These are phyloP conservation scores for Scopus umbretta DNA, from an alignment of 2,113 vertebrate genomes.

Conservation along the genomic window DNA sequence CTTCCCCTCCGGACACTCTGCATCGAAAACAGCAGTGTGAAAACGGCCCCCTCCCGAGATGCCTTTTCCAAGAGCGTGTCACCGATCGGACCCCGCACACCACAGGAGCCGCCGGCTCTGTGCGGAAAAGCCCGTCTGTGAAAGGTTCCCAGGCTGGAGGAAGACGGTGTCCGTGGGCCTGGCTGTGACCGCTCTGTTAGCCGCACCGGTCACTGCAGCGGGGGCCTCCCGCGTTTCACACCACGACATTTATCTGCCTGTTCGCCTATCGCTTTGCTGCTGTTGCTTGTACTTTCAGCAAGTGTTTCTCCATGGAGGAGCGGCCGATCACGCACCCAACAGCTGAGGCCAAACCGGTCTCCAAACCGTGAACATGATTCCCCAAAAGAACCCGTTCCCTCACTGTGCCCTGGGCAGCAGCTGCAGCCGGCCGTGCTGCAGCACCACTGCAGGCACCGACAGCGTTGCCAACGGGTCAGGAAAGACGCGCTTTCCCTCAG, in stretches of 20 bases:
- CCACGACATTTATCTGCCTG: fast-evolving
- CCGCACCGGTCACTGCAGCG: not conserved
- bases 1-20: slow-evolving; percentile 79
- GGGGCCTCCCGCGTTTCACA: not conserved
- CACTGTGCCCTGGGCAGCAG: not conserved
- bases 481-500: not conserved
- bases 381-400: not conserved
- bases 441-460: not conserved
- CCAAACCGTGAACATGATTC: fast-evolving
- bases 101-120: not conserved
- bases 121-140: not conserved
- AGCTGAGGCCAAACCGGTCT: not conserved
- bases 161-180: fast-evolving
- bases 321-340: no score
- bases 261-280: not conserved
- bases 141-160: not conserved
- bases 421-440: not conserved
- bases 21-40: not conserved
- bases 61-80: no score
- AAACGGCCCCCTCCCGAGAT: fast-evolving
- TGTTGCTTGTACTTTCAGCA: not conserved
- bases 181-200: not conserved
- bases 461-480: fast-evolving
- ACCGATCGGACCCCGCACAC: not conserved
- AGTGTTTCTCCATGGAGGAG: fast-evolving